Conservation (phyloP, 2,797 vertebrate species). For the Hydrophis major region DNA sequence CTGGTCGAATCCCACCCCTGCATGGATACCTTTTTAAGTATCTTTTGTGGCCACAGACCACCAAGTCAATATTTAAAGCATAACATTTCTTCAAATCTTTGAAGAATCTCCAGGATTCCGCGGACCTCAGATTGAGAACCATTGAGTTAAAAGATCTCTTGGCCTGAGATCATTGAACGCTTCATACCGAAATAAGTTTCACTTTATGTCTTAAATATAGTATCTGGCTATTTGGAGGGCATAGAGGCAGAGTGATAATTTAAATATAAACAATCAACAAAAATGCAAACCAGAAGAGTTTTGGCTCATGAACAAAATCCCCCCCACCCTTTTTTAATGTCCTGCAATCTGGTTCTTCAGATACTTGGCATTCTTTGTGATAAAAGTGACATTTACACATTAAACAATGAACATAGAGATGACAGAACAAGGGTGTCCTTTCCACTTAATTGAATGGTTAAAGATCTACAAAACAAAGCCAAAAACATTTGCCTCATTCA, state of each 20-base stretch:
- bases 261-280: background rate
- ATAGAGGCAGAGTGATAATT: background rate
- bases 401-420: background rate
- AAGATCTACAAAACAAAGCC: background rate
- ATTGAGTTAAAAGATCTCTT: background rate
- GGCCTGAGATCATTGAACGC: background rate
- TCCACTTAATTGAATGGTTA: background rate
- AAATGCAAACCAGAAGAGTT: background rate
- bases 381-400: background rate
- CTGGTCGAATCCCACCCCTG: no score
- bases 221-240: background rate
- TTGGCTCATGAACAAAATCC: background rate
- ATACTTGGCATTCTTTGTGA: background rate
- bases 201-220: background rate
- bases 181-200: background rate
- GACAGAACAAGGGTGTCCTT: background rate
- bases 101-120: no score
- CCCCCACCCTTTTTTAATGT: background rate
- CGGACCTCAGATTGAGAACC: no score
- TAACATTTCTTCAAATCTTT: no score
- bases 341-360: background rate
- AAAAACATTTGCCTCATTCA: conserved; percentile 24
- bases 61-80: no score
- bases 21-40: no score
- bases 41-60: no score